A percentile compares a stretch with the other conserved stretches of the same genome.
Conservation (phyloP, 2,888 invertebrate species). For the Tribolium freemani region DNA sequence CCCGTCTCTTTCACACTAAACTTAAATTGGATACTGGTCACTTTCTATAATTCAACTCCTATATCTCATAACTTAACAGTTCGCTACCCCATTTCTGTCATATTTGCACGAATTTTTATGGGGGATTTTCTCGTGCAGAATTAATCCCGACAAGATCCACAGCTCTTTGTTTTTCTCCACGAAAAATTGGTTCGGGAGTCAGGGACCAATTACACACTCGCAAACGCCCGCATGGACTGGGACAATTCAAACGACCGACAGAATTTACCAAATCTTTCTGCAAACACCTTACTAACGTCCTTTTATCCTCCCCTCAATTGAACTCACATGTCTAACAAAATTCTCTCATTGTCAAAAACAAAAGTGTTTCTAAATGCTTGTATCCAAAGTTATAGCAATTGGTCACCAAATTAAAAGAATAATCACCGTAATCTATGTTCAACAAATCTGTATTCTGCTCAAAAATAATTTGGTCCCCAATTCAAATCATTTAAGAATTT, state of each 20-base stretch:
- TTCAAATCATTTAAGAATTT: too few species aligned
- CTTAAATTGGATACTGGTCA: slow-evolving; percentile 70
- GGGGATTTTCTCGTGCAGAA: slow-evolving; percentile 40
- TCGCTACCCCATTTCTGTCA: slow-evolving; percentile 48
- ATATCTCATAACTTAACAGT: slow-evolving; percentile 64
- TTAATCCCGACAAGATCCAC: slow-evolving; percentile 33
- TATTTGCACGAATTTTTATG: slow-evolving; percentile 44
- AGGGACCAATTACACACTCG: slow-evolving; percentile 27
- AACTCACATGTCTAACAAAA: too few species aligned
- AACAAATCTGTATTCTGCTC: too few species aligned
- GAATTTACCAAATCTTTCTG: not conserved
- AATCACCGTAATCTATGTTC: too few species aligned
- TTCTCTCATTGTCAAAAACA: too few species aligned
- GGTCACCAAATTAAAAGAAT: too few species aligned
- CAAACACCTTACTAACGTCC: too few species aligned
- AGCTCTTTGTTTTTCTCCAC: slow-evolving; percentile 20
- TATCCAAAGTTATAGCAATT: too few species aligned
- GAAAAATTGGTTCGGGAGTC: slow-evolving; percentile 34
- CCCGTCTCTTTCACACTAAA: slow-evolving; percentile 68
- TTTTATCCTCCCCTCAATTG: too few species aligned
- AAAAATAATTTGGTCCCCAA: too few species aligned
- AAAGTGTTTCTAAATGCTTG: too few species aligned
- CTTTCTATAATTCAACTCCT: slow-evolving; percentile 69
- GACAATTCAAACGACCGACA: slow-evolving; percentile 2
- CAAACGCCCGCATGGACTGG: not conserved